Evolutionary conservation across 2,888 invertebrate species (phyloP), one percentile per base, ranked within the genome.

Genomic region (Tupiocoris notatus): DNA sequence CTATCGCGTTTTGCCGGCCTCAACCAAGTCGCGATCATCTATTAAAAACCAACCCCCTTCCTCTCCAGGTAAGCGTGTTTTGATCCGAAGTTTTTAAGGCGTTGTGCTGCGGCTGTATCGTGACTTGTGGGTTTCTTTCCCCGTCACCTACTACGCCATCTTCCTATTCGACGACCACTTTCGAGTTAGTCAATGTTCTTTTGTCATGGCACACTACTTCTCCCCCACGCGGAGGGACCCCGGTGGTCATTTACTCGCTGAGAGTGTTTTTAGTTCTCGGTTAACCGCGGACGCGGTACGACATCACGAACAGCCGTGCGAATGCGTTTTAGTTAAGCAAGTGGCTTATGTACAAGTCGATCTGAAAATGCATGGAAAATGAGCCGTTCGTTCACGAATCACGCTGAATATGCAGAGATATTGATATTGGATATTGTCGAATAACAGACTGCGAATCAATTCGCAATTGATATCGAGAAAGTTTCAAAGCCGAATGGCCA

Each of bases 171-270:
- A 39, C 39, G 39, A 7, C 39, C 39, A 39, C 39, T 39, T 17
- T 21, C 59, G 12, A 12, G 9, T 59, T 20, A 59, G 59, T 18
- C 70, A 70, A 70, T 59, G 70, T 70, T 70, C 70, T 70, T 70
- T 70, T 59, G 70, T 59, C 70, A 70, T 70, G 70, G 59, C 61
- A 70, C 70, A 57, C 56, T 20, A 39, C 65, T n/a, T 9, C 65
- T 25, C 65, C 65, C 20, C 39, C 22, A 21, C 56, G 7, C 12
- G 54, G 67, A 18, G 54, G 54, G 54, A 1, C 25, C 0, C 58
- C n/a, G 23, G 58, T 16, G 70, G 70, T 67, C 70, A 70, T 70
- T 70, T 70, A 17, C 24, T 25, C 25, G 67, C 39, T 39, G 39
- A n/a, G n/a, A n/a, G n/a, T n/a, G 70, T 59, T 59, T 39, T 70